phyloP scores from a whole-genome alignment of 2,797 vertebrate species.

The Lerista edwardsae region DNA sequence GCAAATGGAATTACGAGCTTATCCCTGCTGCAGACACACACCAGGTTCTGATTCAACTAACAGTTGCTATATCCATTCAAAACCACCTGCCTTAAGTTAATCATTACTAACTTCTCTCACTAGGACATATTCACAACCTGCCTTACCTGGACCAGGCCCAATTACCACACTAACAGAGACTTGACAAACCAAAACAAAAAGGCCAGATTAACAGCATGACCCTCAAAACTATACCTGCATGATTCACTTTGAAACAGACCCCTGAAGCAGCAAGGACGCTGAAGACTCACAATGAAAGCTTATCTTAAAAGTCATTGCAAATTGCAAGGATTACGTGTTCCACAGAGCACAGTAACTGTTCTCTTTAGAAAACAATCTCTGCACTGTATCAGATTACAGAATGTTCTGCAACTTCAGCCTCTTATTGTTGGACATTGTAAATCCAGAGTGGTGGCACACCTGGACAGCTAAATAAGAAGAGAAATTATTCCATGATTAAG shows the following conservation, averaged over 20 bases:
- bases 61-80: too few species aligned
- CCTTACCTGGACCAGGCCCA: too few species aligned
- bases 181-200: too few species aligned
- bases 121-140: too few species aligned
- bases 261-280: neutral
- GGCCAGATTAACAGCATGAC: neutral
- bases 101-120: too few species aligned
- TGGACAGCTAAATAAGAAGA: neutral
- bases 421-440: neutral
- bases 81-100: too few species aligned
- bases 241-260: neutral
- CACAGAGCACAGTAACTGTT: neutral
- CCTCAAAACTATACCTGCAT: neutral
- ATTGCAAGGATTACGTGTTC: neutral
- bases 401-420: neutral
- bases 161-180: too few species aligned
- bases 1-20: too few species aligned
- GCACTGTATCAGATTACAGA: neutral
- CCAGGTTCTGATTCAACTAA: too few species aligned
- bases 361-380: neutral
- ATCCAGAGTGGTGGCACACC: neutral
- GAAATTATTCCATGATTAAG: conserved; percentile 1
- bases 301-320: neutral
- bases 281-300: neutral
- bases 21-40: too few species aligned